Percentiles rank a stretch among this genome's conserved stretches.
Evolutionary conservation across 2,113 vertebrate genomes (phyloP).

Genomic region (Siniperca knerii): DNA sequence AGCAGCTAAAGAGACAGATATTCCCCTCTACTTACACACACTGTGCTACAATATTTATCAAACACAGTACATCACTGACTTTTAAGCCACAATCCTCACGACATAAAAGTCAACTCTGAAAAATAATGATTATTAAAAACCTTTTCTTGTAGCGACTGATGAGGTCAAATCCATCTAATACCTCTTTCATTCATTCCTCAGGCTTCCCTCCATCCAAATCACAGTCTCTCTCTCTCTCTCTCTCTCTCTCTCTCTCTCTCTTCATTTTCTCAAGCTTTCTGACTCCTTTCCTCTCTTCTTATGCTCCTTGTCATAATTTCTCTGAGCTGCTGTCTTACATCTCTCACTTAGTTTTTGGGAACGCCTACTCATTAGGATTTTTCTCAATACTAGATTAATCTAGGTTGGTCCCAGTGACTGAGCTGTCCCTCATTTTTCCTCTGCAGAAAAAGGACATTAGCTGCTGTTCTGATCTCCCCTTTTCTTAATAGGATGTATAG

Average conservation of each 20-base stretch:
- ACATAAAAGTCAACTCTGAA: constrained; percentile 41
- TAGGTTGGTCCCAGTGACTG: background rate
- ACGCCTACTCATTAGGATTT: constrained; percentile 10
- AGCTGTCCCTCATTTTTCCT: constrained; percentile 38
- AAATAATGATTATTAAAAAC: constrained; percentile 38
- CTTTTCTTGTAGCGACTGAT: constrained; percentile 45
- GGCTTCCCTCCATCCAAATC: constrained; percentile 17
- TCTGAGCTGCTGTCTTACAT: constrained; percentile 20
- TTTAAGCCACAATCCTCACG: constrained; percentile 9
- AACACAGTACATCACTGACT: background rate
- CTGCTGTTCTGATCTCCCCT: background rate
- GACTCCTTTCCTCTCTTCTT: constrained; percentile 28
- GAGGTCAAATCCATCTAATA: constrained; percentile 49
- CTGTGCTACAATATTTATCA: background rate
- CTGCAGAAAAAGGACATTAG: background rate
- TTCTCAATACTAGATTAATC: background rate
- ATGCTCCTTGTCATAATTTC: constrained; percentile 42
- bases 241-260: constrained; percentile 7
- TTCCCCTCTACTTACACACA: too few relatives aligned
- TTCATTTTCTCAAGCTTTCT: constrained; percentile 28
- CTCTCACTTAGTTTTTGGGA: constrained; percentile 11
- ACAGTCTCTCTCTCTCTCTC: constrained; percentile 8
- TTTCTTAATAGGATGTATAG: background rate
- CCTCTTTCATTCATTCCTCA: constrained; percentile 42
- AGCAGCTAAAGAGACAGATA: background rate